Conservation (phyloP, 2,113 vertebrate species). For the Tachuris rubrigastra region DNA sequence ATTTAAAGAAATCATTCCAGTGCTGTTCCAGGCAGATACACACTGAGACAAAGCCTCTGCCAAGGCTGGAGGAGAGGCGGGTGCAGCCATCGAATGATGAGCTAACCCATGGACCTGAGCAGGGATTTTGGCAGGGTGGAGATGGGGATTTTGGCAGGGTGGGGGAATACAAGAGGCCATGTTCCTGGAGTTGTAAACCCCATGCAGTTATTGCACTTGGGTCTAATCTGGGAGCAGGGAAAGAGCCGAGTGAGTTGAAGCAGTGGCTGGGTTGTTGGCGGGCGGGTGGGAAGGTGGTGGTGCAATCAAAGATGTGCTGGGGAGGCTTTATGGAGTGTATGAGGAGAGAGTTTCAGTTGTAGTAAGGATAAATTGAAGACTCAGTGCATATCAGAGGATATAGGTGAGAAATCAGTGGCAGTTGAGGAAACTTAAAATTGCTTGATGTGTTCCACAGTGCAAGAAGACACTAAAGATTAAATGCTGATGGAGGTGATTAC, state of each 20-base stretch:
- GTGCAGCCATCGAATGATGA: neutral
- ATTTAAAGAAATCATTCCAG: neutral
- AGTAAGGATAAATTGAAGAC: neutral
- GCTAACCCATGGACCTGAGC: rapidly evolving
- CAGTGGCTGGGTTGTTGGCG: neutral
- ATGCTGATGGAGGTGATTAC: neutral
- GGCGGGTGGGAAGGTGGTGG: neutral
- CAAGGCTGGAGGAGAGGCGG: neutral
- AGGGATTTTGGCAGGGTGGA: neutral
- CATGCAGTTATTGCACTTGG: rapidly evolving
- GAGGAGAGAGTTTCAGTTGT: neutral
- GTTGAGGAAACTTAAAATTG: neutral
- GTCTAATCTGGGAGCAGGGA: neutral
- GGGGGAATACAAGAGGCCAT: rapidly evolving
- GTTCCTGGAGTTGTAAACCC: neutral
- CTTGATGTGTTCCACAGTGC: neutral
- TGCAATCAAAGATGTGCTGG: rapidly evolving
- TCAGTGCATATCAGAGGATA: neutral
- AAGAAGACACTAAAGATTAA: neutral
- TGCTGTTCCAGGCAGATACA: neutral
- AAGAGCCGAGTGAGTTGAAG: rapidly evolving
- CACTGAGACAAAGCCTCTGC: neutral
- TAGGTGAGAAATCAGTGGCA: neutral
- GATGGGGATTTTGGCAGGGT: neutral
- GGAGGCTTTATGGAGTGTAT: neutral